Percentiles rank a stretch among this genome's conserved stretches.
Conservation (phyloP, 2,797 vertebrate genomes). For the Gallinago nigripennis region DNA sequence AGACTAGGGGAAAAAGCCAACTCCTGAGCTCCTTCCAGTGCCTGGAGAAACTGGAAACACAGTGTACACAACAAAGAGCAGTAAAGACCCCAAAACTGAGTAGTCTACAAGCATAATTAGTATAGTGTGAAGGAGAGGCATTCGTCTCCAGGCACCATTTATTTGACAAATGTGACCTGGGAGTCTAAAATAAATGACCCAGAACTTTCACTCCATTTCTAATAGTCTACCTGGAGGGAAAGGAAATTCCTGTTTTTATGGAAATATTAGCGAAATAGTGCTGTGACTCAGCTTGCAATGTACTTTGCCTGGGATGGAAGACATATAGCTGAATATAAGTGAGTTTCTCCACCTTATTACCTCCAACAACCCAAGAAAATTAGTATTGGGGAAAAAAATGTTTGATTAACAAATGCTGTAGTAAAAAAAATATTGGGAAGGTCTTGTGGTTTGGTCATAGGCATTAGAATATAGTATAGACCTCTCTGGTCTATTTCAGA, state of each 20-base stretch:
- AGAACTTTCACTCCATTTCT: not conserved
- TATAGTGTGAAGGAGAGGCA: not conserved
- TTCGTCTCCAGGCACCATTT: not conserved
- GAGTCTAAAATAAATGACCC: not conserved
- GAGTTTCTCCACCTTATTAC: not conserved
- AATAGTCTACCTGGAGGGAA: not conserved
- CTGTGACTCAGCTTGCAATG: not conserved
- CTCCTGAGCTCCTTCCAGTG: not conserved
- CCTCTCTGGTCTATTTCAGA: not conserved
- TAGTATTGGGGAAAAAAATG: not conserved
- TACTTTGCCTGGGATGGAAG: not conserved
- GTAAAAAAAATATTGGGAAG: not conserved
- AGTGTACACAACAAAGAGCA: not conserved
- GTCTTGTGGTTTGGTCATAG: not conserved
- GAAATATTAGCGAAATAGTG: not conserved
- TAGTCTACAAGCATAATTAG: not conserved
- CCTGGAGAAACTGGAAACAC: not conserved
- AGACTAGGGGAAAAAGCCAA: not conserved
- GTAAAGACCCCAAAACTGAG: not conserved
- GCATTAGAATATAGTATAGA: not conserved
- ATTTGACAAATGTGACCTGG: not conserved
- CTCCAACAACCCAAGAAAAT: not conserved
- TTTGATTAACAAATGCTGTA: not conserved
- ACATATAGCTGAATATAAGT: not conserved
- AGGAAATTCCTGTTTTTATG: fast-evolving